Evolutionary conservation across 2,113 vertebrate species (phyloP), one percentile per base, ranked within the genome.

Genomic region (Euleptes europaea): DNA sequence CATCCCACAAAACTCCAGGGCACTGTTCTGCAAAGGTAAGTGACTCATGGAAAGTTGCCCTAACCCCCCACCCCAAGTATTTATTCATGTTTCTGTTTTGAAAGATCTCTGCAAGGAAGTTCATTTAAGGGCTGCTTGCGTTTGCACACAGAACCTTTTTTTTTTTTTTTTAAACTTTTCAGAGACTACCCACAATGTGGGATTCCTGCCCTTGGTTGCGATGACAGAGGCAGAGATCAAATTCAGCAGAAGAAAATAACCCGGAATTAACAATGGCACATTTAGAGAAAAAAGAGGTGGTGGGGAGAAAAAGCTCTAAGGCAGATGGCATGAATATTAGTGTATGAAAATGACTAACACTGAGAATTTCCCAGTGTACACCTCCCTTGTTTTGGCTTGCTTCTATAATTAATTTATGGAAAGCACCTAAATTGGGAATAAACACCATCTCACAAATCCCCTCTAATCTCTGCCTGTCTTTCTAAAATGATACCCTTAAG

Each of bases 371-470:
- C 94, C 93, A 90, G 87, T 73, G 90, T 93, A 84, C 88, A 86
- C 86, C 71, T 80, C 86, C 78, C 94, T 90, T 93, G 92, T 91
- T 93, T 78, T 38, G 57, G 90, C 90, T 92, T 88, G 92, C 92
- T 91, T 94, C 92, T 92, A 86, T 93, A 92, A 95, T 94, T 92
- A 94, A 95, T 96, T 94, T 95, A 95, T 92, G 94, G 92, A 95
- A 95, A 95, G 93, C 76, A 33, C 94, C 84, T 95, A 95, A 93
- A 92, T 82, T 93, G 88, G 90, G 92, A 94, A 93, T 94, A 93
- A 93, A 92, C 92, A 93, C 90, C 91, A 91, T 88, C 91, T 90
- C 82, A 5, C 93, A 94, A 94, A 96, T 94, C 94, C 95, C 76
- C 26, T 86, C 91, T 92, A 92, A 95, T 95, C 94, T 93, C 92